Percentiles rank a stretch among this genome's conserved stretches.
phyloP scores from a whole-genome alignment of 1,140 invertebrate species.

The Helicoverpa zea region DNA sequence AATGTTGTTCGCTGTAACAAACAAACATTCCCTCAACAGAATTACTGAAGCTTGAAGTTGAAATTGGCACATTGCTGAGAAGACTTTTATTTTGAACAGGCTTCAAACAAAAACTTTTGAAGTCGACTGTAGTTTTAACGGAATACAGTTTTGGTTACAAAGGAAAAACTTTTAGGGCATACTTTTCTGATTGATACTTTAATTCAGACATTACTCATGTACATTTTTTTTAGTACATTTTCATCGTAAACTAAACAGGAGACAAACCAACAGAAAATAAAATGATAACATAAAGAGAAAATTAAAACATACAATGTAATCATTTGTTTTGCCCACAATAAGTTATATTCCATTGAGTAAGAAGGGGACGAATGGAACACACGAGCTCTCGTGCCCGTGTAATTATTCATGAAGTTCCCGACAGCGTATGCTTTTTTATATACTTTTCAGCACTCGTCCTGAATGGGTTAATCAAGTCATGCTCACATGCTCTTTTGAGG shows the following conservation, averaged over 20 bases:
- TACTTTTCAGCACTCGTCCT: constrained; percentile 32
- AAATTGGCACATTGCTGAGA: constrained; percentile 42
- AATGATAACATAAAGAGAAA: background rate
- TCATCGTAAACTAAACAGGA: background rate
- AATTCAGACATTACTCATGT: background rate
- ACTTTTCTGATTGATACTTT: background rate
- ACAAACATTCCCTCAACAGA: constrained; percentile 46
- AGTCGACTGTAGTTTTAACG: constrained; percentile 40
- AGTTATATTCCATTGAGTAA: constrained; percentile 9
- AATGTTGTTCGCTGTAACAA: constrained; percentile 31
- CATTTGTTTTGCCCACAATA: constrained; percentile 13
- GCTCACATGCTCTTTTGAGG: constrained; percentile 20
- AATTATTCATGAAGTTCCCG: constrained; percentile 33
- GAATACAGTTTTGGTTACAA: constrained; percentile 40
- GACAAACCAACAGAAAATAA: background rate
- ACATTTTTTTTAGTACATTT: too few species aligned
- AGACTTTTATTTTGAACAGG: constrained; percentile 44
- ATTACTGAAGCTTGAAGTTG: constrained; percentile 36
- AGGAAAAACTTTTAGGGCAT: constrained; percentile 3
- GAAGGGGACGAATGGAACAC: constrained; percentile 21
- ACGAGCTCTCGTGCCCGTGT: background rate
- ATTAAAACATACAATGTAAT: background rate
- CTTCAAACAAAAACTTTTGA: constrained; percentile 41
- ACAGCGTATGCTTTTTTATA: constrained; percentile 35
- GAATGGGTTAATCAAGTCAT: constrained; percentile 39